phyloP scores from a whole-genome alignment of 2,797 vertebrate genomes.

The Coranthus polyacanthus region DNA sequence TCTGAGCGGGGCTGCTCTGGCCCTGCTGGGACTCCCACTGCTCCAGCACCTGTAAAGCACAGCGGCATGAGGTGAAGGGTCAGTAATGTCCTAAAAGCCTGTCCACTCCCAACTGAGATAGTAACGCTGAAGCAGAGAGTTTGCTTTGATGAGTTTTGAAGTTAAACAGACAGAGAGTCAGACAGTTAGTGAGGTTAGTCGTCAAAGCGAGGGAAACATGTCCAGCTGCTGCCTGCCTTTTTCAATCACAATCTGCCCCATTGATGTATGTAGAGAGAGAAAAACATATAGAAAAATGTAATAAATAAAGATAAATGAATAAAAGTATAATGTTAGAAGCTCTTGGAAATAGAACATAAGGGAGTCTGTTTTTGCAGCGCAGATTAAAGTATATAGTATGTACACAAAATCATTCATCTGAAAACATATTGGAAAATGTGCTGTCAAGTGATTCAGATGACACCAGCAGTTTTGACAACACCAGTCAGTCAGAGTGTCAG shows the following conservation, averaged over 20 bases:
- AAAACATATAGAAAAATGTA: conserved; percentile 9
- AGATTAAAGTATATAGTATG: too few relatives aligned
- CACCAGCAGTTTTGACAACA: conserved; percentile 65
- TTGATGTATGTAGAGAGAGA: neutral
- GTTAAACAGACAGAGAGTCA: conserved; percentile 14
- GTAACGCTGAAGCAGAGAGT: conserved; percentile 5
- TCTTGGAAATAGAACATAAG: too few relatives aligned
- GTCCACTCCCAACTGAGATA: conserved; percentile 6
- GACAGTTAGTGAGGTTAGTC: conserved; percentile 66
- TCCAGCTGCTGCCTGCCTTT: neutral
- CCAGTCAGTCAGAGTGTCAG: conserved; percentile 57
- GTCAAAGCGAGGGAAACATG: conserved; percentile 14
- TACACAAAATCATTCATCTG: neutral
- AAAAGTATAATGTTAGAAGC: too few relatives aligned
- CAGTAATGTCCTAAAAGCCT: conserved; percentile 52
- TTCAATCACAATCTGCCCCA: neutral
- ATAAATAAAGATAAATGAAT: neutral
- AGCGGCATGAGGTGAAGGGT: conserved; percentile 72
- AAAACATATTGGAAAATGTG: conserved; percentile 25
- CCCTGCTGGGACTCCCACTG: conserved; percentile 94
- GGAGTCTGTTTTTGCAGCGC: too few relatives aligned
- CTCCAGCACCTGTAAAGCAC: conserved; percentile 94
- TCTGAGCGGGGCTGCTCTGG: conserved; percentile 91
- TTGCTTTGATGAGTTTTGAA: conserved; percentile 16
- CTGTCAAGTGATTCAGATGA: conserved; percentile 46